Conservation (phyloP, 1,140 invertebrate species). For the Leptinotarsa defecta region DNA sequence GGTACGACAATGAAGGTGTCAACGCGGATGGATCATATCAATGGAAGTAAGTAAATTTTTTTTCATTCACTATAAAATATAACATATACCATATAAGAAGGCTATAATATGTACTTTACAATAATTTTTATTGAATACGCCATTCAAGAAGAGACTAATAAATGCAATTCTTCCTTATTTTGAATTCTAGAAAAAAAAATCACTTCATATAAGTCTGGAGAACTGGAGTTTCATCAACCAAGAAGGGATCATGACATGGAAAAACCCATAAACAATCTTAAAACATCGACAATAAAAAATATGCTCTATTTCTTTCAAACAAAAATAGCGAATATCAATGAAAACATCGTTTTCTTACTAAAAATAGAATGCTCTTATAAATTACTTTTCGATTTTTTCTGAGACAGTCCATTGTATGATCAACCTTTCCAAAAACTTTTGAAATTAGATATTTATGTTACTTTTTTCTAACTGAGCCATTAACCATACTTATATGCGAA, state of each 20-base stretch:
- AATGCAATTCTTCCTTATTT: background rate
- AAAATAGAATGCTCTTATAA: background rate
- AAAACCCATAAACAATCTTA: too few species aligned
- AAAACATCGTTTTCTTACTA: too few species aligned
- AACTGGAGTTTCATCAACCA: too few species aligned
- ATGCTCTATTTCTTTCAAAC: too few species aligned
- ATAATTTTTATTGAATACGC: background rate
- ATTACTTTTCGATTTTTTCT: background rate
- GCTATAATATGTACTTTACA: background rate
- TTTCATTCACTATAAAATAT: background rate
- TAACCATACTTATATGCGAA: background rate
- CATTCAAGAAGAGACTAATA: background rate
- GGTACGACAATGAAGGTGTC: slow-evolving; percentile 36
- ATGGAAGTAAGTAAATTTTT: slow-evolving; percentile 30
- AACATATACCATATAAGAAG: background rate
- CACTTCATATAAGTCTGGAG: too few species aligned
- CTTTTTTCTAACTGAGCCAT: background rate
- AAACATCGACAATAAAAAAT: too few species aligned
- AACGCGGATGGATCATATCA: slow-evolving; percentile 36
- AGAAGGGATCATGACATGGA: too few species aligned
- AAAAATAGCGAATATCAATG: too few species aligned
- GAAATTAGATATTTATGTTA: background rate
- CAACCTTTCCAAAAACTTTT: background rate
- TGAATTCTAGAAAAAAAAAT: too few species aligned
- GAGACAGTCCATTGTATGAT: background rate